Percentiles rank a stretch among this genome's conserved stretches.
phyloP scores from a whole-genome alignment of 1,140 invertebrate species.

The Drosophila varians region DNA sequence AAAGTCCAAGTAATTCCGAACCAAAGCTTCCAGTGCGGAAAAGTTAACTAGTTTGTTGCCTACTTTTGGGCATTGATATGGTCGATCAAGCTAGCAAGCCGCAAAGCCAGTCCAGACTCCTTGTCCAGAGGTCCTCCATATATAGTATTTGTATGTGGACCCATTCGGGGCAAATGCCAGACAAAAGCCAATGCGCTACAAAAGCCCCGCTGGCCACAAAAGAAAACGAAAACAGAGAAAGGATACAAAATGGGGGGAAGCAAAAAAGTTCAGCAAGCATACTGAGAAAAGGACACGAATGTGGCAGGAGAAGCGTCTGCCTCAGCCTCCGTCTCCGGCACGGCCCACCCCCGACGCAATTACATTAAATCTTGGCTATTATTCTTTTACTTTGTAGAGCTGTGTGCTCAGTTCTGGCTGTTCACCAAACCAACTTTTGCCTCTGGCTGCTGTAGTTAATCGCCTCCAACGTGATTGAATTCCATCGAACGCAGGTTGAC shows the following conservation, averaged over 20 bases:
- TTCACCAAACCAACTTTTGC: slow-evolving; percentile 31
- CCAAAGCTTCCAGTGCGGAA: slow-evolving; percentile 21
- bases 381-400: slow-evolving; percentile 76
- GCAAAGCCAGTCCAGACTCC: background rate
- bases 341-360: slow-evolving; percentile 57
- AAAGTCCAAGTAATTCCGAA: slow-evolving; percentile 11
- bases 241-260: slow-evolving; percentile 11
- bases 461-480: slow-evolving; percentile 78
- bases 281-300: slow-evolving; percentile 67
- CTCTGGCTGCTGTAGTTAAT: slow-evolving; percentile 66
- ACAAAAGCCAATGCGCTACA: slow-evolving; percentile 74
- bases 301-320: slow-evolving; percentile 28
- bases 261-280: slow-evolving; percentile 65
- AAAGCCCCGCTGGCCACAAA: slow-evolving; percentile 51
- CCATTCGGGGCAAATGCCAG: slow-evolving; percentile 59
- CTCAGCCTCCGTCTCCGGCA: slow-evolving; percentile 1
- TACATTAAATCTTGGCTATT: slow-evolving; percentile 81
- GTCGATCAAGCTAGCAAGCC: slow-evolving; percentile 10
- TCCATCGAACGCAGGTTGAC: slow-evolving; percentile 77
- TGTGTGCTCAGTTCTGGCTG: slow-evolving; percentile 2
- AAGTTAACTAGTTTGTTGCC: slow-evolving; percentile 40
- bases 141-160: slow-evolving; percentile 15
- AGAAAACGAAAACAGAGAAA: slow-evolving; percentile 47
- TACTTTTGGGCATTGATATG: slow-evolving; percentile 56
- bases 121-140: background rate